These are phyloP conservation scores for Scyliorhinus canicula DNA, from an alignment of 2,797 vertebrate genomes.

Conservation along the genomic window DNA sequence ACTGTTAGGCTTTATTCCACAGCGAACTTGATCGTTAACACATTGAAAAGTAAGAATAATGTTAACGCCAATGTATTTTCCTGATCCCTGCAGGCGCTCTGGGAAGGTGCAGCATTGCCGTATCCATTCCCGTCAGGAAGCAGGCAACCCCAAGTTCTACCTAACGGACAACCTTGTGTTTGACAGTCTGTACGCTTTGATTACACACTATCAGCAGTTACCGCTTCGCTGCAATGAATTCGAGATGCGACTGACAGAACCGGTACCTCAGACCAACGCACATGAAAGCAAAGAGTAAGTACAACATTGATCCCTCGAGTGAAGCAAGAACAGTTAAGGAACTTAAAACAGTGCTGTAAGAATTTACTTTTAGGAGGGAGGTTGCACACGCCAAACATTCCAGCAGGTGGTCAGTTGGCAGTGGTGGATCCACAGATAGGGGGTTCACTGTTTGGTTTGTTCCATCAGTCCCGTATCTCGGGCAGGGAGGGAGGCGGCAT, in stretches of 20 bases:
- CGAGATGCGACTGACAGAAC: constrained; percentile 96
- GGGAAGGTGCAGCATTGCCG: constrained; percentile 96
- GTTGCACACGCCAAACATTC: neutral
- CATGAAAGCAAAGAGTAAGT: constrained; percentile 98
- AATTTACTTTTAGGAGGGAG: neutral
- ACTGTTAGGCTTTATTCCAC: neutral
- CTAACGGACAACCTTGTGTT: constrained; percentile 97
- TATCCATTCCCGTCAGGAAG: constrained; percentile 94
- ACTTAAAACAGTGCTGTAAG: neutral
- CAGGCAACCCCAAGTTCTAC: constrained; percentile 94
- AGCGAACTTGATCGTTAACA: neutral
- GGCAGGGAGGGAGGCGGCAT: too few species aligned
- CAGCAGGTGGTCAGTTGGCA: neutral
- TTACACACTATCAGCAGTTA: constrained; percentile 96
- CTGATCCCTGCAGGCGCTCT: constrained; percentile 69
- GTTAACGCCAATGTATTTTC: neutral
- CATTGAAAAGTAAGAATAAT: too few species aligned
- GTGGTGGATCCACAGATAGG: too few species aligned
- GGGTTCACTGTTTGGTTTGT: too few species aligned
- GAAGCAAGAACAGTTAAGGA: neutral
- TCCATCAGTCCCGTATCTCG: too few species aligned
- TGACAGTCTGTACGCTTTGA: constrained; percentile 90
- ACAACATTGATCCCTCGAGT: neutral
- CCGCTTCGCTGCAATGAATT: constrained; percentile 96
- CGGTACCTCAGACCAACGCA: constrained; percentile 93